A percentile compares a stretch with the other conserved stretches of the same genome.
These are phyloP conservation scores for Lycaena phlaeas DNA, from an alignment of 2,888 invertebrate genomes.

Conservation along the genomic window DNA sequence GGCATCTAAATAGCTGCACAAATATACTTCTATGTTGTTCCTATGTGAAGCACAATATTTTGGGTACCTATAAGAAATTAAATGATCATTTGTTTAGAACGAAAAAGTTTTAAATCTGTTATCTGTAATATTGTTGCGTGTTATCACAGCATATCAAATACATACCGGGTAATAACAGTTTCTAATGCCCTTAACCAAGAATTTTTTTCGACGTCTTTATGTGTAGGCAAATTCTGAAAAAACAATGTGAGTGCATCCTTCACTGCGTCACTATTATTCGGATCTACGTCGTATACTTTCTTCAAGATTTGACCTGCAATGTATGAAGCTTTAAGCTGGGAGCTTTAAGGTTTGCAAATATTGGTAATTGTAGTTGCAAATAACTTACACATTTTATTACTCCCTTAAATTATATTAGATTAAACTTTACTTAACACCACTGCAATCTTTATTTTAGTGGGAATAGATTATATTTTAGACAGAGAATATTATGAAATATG, in stretches of 20 bases:
- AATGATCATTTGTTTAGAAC: too few relatives aligned
- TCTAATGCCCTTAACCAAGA: slow-evolving; percentile 42
- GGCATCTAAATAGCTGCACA: slow-evolving; percentile 37
- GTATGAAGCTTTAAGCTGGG: background rate
- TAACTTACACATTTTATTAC: slow-evolving; percentile 2
- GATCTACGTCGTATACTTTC: slow-evolving; percentile 45
- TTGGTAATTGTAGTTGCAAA: background rate
- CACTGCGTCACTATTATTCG: slow-evolving; percentile 49
- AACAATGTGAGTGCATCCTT: slow-evolving; percentile 44
- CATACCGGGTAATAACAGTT: slow-evolving; percentile 49
- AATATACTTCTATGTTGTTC: slow-evolving; percentile 37
- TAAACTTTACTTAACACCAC: background rate
- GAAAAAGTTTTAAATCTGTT: too few relatives aligned
- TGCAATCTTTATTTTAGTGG: too few relatives aligned
- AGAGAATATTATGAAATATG: background rate
- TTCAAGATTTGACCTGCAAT: slow-evolving; percentile 50
- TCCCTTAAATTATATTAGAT: background rate
- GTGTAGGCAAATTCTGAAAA: slow-evolving; percentile 42
- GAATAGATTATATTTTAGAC: background rate
- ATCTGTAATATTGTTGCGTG: too few relatives aligned
- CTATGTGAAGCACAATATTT: slow-evolving; percentile 52
- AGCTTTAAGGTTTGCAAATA: background rate
- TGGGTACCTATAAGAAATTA: slow-evolving; percentile 40
- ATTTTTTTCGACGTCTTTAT: slow-evolving; percentile 31
- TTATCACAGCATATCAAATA: too few relatives aligned